Percentiles rank a stretch among this genome's conserved stretches.
Evolutionary conservation across 2,888 invertebrate species (phyloP).

Genomic region (Heliconius aoede): DNA sequence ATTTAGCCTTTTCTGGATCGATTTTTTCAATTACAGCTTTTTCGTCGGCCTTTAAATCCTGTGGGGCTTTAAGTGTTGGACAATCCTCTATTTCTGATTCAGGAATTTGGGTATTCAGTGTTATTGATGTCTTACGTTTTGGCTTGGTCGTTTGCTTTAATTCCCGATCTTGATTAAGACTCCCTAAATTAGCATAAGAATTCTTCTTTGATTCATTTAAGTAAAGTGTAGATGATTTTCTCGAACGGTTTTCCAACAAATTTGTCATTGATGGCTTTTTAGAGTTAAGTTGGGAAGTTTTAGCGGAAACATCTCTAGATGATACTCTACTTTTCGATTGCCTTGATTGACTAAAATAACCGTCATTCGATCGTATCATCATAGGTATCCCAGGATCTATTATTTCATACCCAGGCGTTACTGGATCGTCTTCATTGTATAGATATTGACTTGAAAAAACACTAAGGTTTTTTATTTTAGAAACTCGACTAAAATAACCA

Average conservation of each 20-base stretch:
- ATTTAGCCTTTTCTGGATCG: conserved; percentile 70
- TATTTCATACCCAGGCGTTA: conserved; percentile 86
- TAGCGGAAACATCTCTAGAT: conserved; percentile 73
- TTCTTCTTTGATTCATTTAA: conserved; percentile 81
- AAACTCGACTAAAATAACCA: conserved; percentile 72
- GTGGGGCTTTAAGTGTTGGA: conserved; percentile 78
- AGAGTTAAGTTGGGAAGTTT: conserved; percentile 74
- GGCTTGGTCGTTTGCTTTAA: conserved; percentile 58
- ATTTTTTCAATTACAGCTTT: conserved; percentile 73
- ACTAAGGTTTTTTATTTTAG: conserved; percentile 73
- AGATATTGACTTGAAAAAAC: conserved; percentile 86
- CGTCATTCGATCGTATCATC: conserved; percentile 86
- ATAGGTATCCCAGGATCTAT: conserved; percentile 87
- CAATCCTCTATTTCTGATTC: conserved; percentile 82
- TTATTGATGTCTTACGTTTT: conserved; percentile 73
- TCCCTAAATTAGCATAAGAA: conserved; percentile 70
- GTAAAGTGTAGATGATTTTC: conserved; percentile 76
- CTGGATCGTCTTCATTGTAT: conserved; percentile 85
- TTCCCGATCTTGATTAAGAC: conserved; percentile 67
- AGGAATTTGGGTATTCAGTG: conserved; percentile 69
- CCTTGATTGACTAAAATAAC: conserved; percentile 83
- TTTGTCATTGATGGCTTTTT: conserved; percentile 79
- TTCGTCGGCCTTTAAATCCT: conserved; percentile 81
- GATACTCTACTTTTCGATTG: conserved; percentile 73
- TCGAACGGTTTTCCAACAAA: conserved; percentile 72